Evolutionary conservation across 2,113 vertebrate genomes (phyloP).

Genomic region (Nothocercus julius): DNA sequence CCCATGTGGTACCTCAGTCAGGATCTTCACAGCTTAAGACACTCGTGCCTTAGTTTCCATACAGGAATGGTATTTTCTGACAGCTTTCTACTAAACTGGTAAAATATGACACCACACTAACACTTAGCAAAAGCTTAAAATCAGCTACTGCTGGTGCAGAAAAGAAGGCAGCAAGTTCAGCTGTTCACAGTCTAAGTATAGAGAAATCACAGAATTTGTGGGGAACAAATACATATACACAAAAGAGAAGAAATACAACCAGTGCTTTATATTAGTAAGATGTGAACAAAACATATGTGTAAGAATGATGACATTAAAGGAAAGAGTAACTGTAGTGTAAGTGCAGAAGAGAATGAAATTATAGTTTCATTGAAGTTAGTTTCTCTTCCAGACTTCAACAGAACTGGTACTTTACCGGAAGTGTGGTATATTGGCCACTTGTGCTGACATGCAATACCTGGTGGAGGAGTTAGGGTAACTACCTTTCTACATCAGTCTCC

Average conservation of each 20-base stretch:
- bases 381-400: neutral
- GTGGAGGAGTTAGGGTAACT: neutral
- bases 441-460: rapidly evolving
- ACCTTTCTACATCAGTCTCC: neutral
- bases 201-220: neutral
- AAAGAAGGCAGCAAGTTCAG: neutral
- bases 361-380: neutral
- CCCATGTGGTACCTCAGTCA: neutral
- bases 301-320: neutral
- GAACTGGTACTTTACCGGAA: neutral
- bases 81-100: neutral
- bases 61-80: neutral
- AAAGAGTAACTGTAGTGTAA: neutral
- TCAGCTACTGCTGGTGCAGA: neutral
- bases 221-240: neutral
- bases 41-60: neutral
- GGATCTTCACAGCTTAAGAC: neutral
- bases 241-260: neutral
- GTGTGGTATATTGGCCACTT: neutral
- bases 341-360: neutral
- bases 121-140: neutral
- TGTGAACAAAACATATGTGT: no score
- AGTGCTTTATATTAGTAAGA: neutral
- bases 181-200: neutral
- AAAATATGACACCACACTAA: neutral